Percentiles rank a stretch among this genome's conserved stretches.
Conservation (phyloP, 2,888 invertebrate genomes). For the Catocala nupta region DNA sequence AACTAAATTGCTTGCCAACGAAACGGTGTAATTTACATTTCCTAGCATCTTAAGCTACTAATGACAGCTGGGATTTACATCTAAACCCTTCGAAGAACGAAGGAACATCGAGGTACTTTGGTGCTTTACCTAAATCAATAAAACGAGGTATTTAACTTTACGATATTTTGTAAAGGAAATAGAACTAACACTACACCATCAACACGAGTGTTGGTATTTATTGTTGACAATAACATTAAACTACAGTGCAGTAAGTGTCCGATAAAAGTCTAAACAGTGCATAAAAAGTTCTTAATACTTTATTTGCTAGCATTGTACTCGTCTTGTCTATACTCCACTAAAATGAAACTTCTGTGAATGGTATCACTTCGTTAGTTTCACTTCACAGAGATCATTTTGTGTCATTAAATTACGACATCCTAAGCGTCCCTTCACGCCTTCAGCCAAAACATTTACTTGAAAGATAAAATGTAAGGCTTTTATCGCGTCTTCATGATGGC, state of each 20-base stretch:
- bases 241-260: too few species aligned
- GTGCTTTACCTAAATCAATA: conserved; percentile 1
- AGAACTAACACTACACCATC: too few species aligned
- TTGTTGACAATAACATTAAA: too few species aligned
- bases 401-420: conserved; percentile 2
- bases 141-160: neutral
- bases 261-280: too few species aligned
- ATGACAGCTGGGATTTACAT: conserved; percentile 40
- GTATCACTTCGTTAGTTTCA: conserved; percentile 5
- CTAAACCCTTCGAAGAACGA: conserved; percentile 17
- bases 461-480: conserved; percentile 47
- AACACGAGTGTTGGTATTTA: too few species aligned
- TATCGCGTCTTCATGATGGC: conserved; percentile 42
- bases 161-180: neutral
- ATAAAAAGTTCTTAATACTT: too few species aligned
- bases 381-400: conserved; percentile 7
- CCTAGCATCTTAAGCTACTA: conserved; percentile 32
- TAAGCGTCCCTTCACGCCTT: conserved; percentile 6
- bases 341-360: neutral
- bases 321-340: neutral
- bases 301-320: too few species aligned
- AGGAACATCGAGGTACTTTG: neutral
- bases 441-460: conserved; percentile 32
- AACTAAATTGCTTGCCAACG: conserved; percentile 9
- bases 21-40: conserved; percentile 29